A percentile compares a stretch with the other conserved stretches of the same genome.
Conservation (phyloP, 2,888 invertebrate genomes). For the Euproctis similis region DNA sequence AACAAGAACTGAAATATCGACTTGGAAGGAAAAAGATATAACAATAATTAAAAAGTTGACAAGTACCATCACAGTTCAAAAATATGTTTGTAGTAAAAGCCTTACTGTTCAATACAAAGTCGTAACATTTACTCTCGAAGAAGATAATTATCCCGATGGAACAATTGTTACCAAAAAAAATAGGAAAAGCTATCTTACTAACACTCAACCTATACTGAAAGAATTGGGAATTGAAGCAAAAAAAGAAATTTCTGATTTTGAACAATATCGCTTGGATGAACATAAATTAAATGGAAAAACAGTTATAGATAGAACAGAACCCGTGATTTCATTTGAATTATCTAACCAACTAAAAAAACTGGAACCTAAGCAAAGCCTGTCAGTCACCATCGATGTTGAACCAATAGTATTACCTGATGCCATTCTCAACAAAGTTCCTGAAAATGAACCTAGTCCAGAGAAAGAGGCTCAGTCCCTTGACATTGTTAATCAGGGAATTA, state of each 20-base stretch:
- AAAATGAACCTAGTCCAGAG: conserved; percentile 47
- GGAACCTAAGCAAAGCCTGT: conserved; percentile 28
- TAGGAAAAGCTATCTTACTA: background rate
- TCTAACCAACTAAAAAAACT: too few relatives aligned
- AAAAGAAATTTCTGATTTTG: too few relatives aligned
- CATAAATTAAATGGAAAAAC: too few relatives aligned
- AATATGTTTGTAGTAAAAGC: background rate
- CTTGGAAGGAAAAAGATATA: too few relatives aligned
- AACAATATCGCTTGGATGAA: too few relatives aligned
- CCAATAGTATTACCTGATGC: conserved; percentile 14
- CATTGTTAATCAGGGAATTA: conserved; percentile 14
- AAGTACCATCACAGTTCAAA: too few relatives aligned
- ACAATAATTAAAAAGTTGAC: too few relatives aligned
- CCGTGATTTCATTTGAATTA: too few relatives aligned
- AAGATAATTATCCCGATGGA: conserved; percentile 8
- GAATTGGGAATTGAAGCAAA: too few relatives aligned
- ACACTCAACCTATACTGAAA: background rate
- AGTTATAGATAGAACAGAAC: too few relatives aligned
- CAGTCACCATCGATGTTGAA: conserved; percentile 27
- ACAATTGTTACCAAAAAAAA: conserved; percentile 3
- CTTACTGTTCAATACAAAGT: conserved; percentile 2
- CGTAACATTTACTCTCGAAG: conserved; percentile 10
- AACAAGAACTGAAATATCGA: too few relatives aligned
- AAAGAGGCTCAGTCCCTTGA: conserved; percentile 26
- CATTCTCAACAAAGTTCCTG: conserved; percentile 23